Conservation (phyloP, 2,888 invertebrate genomes). For the Coleophora flavipennella region DNA sequence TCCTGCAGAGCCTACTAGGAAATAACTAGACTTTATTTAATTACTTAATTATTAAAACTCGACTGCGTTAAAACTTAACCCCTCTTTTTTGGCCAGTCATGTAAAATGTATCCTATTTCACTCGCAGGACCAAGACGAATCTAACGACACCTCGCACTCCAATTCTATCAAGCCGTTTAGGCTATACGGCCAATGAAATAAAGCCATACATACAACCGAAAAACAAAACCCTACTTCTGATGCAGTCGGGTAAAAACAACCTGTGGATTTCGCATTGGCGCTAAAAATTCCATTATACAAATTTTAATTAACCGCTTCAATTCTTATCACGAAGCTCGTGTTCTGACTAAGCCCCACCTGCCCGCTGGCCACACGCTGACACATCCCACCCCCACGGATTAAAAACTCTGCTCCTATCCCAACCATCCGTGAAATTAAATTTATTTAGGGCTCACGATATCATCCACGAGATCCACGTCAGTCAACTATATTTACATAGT, state of each 20-base stretch:
- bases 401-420: slow-evolving; percentile 40
- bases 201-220: slow-evolving; percentile 1
- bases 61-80: no score
- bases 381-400: slow-evolving; percentile 46
- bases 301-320: slow-evolving; percentile 38
- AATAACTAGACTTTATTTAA: neutral
- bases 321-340: slow-evolving; percentile 37
- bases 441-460: slow-evolving; percentile 62
- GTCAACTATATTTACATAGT: slow-evolving; percentile 64
- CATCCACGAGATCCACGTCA: no score
- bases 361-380: slow-evolving; percentile 23
- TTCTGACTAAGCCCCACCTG: slow-evolving; percentile 39
- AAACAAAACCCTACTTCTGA: no score
- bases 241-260: no score
- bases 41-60: neutral
- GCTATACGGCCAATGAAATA: slow-evolving; percentile 3
- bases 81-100: no score
- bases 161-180: no score
- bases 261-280: no score
- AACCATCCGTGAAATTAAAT: slow-evolving; percentile 61
- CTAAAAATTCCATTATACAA: slow-evolving; percentile 7
- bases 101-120: no score
- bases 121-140: no score
- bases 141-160: no score
- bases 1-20: slow-evolving; percentile 14